Evolutionary conservation across 2,888 invertebrate genomes (phyloP).

Genomic region (Agrotis ipsilon): DNA sequence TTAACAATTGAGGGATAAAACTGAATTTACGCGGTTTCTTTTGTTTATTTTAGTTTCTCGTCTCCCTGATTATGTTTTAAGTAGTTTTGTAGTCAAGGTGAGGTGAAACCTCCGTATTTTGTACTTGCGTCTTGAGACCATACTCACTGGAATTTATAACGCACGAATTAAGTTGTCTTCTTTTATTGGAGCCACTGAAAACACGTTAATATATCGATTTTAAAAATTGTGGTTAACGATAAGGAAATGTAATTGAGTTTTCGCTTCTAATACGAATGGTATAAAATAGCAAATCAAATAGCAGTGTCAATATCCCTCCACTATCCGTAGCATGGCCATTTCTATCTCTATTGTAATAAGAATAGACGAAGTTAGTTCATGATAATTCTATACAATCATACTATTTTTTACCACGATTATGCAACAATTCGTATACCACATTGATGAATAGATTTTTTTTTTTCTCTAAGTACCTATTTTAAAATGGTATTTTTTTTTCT

Average conservation of each 20-base stretch:
- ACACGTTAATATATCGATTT: too few species aligned
- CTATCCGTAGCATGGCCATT: too few species aligned
- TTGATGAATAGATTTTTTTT: too few species aligned
- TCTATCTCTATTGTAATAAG: too few species aligned
- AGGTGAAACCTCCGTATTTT: constrained; percentile 12
- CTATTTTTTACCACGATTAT: too few species aligned
- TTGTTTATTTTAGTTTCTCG: constrained; percentile 31
- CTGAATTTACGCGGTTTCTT: constrained; percentile 33
- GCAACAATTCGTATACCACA: too few species aligned
- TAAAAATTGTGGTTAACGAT: background rate
- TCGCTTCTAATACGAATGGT: background rate
- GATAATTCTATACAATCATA: too few species aligned
- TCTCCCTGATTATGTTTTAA: constrained; percentile 35
- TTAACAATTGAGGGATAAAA: constrained; percentile 44
- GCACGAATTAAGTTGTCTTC: background rate
- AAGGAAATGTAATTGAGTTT: too few species aligned
- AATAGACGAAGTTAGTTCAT: too few species aligned
- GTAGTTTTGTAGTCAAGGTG: constrained; percentile 19
- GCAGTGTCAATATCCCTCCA: background rate
- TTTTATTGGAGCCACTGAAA: background rate
- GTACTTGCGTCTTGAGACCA: background rate
- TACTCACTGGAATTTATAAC: background rate
- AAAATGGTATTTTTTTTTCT: background rate
- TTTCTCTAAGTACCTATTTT: background rate
- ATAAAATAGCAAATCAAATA: background rate